Conservation (phyloP, 2,888 invertebrate species). For the Volucella bombylans region DNA sequence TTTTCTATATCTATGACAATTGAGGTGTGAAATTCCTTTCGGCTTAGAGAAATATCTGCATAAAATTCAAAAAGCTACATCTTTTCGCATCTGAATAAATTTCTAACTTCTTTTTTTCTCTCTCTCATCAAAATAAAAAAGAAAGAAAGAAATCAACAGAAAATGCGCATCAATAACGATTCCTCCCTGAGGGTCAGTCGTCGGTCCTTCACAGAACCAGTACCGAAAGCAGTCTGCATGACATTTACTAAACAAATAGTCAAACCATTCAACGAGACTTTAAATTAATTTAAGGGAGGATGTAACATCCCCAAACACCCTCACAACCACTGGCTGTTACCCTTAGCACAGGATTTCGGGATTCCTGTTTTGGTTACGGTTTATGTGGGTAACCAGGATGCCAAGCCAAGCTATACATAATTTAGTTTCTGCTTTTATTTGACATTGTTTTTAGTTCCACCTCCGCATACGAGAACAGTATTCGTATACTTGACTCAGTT, state of each 20-base stretch:
- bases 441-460: constrained; percentile 51
- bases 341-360: constrained; percentile 24
- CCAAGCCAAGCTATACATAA: constrained; percentile 43
- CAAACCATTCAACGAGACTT: constrained; percentile 37
- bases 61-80: constrained; percentile 37
- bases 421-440: constrained; percentile 61
- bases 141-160: constrained; percentile 40
- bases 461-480: neutral
- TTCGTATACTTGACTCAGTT: constrained; percentile 37
- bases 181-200: constrained; percentile 41
- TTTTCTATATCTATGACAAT: constrained; percentile 41
- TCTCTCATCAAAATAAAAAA: neutral
- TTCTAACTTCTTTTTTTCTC: neutral
- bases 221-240: constrained; percentile 17
- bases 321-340: constrained; percentile 36
- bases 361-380: constrained; percentile 29
- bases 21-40: constrained; percentile 57
- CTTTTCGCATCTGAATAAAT: constrained; percentile 35
- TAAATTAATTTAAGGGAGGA: constrained; percentile 58
- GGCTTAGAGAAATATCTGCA: constrained; percentile 49
- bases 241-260: constrained; percentile 44
- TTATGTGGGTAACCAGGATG: constrained; percentile 42
- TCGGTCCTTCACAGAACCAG: neutral
- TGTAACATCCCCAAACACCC: constrained; percentile 7
- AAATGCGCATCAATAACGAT: constrained; percentile 55